Evolutionary conservation across 2,888 invertebrate species (phyloP).

Genomic region (Macaria notata): DNA sequence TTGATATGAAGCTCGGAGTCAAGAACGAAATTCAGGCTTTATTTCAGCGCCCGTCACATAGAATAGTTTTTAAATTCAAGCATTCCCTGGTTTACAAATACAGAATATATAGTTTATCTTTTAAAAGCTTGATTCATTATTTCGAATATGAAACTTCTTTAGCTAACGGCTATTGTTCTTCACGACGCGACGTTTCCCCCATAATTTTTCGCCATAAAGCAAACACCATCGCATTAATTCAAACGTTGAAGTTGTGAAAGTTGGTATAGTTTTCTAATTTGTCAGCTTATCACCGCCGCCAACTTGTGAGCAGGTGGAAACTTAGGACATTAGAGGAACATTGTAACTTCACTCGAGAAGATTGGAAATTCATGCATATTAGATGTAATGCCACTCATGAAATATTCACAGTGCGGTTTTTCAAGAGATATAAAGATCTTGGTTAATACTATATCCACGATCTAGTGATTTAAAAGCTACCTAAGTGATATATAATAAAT

Average conservation of each 20-base stretch:
- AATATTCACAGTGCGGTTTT: constrained; percentile 6
- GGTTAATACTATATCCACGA: too few relatives aligned
- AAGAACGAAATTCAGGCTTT: constrained; percentile 27
- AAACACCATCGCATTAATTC: not conserved
- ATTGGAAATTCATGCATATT: constrained; percentile 27
- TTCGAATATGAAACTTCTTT: too few relatives aligned
- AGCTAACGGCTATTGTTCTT: too few relatives aligned
- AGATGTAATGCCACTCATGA: constrained; percentile 12
- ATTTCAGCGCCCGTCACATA: constrained; percentile 22
- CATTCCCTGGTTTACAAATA: too few relatives aligned
- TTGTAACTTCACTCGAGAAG: constrained; percentile 22
- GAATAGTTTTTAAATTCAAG: not conserved
- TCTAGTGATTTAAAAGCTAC: too few relatives aligned
- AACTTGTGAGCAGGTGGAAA: constrained; percentile 24
- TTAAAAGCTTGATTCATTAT: too few relatives aligned
- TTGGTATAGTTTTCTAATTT: constrained; percentile 16
- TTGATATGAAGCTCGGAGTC: constrained; percentile 33
- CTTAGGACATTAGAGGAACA: constrained; percentile 20
- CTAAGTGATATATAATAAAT: too few relatives aligned
- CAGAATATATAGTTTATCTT: too few relatives aligned
- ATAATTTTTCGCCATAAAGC: too few relatives aligned
- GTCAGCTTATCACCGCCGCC: constrained; percentile 13
- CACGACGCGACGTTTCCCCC: too few relatives aligned
- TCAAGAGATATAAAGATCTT: not conserved
- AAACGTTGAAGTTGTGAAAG: constrained; percentile 1